Evolutionary conservation across 2,113 vertebrate genomes (phyloP).

Genomic region (Macrotus californicus): DNA sequence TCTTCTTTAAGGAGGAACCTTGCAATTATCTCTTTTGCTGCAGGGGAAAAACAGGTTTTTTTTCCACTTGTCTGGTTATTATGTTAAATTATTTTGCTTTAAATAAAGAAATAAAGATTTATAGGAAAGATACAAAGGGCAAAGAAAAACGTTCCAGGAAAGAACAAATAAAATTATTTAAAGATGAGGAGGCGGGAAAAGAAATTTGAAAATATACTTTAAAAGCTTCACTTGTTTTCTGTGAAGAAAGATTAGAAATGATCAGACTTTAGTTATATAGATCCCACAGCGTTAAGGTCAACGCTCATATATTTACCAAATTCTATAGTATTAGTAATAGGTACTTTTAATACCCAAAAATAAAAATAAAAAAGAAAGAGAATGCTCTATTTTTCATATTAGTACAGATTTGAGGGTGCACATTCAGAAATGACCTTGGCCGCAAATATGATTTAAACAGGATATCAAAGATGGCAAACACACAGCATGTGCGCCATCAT

Average conservation of each 20-base stretch:
- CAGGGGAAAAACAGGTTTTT: neutral
- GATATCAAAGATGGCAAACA: neutral
- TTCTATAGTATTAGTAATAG: neutral
- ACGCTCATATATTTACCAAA: neutral
- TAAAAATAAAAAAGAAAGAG: neutral
- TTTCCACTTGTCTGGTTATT: neutral
- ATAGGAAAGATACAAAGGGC: slow-evolving; percentile 24
- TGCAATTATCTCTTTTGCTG: neutral
- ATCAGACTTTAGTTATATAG: neutral
- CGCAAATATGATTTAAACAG: neutral
- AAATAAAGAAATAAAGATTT: slow-evolving; percentile 7
- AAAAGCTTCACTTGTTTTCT: neutral
- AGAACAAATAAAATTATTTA: slow-evolving; percentile 32
- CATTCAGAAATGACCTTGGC: neutral
- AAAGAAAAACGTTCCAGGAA: slow-evolving; percentile 2
- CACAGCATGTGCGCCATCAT: neutral
- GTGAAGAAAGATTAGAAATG: neutral
- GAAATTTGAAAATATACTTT: neutral
- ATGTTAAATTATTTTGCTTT: slow-evolving; percentile 35
- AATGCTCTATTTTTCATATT: neutral
- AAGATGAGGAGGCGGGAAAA: neutral
- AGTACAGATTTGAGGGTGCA: neutral
- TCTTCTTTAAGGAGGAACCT: slow-evolving; percentile 33
- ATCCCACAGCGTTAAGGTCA: neutral
- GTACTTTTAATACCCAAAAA: neutral